Evolutionary conservation across 2,888 invertebrate species (phyloP).

Genomic region (Morinoia aosen): DNA sequence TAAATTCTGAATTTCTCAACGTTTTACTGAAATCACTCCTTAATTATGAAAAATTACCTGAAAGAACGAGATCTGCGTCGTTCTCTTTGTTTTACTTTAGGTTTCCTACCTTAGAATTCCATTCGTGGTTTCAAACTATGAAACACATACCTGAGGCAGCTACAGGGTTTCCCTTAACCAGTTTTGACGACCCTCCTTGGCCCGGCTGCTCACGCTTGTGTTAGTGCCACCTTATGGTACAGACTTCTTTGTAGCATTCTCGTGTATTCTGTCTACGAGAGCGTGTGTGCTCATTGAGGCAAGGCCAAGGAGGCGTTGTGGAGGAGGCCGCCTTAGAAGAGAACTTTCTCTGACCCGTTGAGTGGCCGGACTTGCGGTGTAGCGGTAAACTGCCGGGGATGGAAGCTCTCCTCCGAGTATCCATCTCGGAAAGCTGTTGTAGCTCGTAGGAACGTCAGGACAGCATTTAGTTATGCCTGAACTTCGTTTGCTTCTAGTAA

Average conservation of each 20-base stretch:
- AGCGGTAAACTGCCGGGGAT: conserved; percentile 23
- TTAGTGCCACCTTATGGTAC: background rate
- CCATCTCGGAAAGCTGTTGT: background rate
- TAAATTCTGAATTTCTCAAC: background rate
- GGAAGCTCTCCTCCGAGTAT: background rate
- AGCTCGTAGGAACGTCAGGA: background rate
- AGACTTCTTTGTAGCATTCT: background rate
- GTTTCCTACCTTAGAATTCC: background rate
- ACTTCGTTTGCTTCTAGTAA: background rate
- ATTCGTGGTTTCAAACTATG: too few relatives aligned
- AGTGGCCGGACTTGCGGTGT: conserved; percentile 2
- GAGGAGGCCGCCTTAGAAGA: background rate
- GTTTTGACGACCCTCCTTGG: background rate
- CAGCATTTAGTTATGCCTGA: background rate
- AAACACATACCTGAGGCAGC: too few relatives aligned
- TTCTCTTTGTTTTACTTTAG: background rate
- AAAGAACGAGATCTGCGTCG: background rate
- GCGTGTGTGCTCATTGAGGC: background rate
- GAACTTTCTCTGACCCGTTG: conserved; percentile 33
- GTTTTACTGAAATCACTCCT: background rate
- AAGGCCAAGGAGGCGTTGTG: background rate
- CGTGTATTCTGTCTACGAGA: background rate
- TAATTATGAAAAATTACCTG: background rate
- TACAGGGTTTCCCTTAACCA: background rate
- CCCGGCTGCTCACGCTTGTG: background rate